These are phyloP conservation scores for Sarcophaga caerulescens DNA, from an alignment of 2,888 invertebrate species.

Conservation along the genomic window DNA sequence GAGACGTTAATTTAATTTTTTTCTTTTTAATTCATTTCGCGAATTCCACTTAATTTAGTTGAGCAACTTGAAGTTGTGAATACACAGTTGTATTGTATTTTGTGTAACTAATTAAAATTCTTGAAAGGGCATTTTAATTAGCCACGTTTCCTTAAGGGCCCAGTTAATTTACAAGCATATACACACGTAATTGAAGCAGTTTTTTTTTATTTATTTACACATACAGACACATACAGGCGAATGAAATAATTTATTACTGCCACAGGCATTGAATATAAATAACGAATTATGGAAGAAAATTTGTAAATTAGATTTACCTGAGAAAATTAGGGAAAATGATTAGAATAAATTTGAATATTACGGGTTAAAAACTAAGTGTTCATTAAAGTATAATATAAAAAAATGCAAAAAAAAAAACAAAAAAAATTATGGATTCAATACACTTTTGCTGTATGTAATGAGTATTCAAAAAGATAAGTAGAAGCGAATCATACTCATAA, in stretches of 20 bases:
- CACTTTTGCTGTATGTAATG: too few relatives aligned
- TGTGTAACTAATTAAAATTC: slow-evolving; percentile 43
- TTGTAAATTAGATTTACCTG: neutral
- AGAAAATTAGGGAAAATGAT: too few relatives aligned
- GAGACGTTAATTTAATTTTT: neutral
- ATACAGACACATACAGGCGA: neutral
- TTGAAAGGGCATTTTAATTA: slow-evolving; percentile 34
- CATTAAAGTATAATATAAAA: too few relatives aligned
- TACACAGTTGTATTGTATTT: neutral
- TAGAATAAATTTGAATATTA: too few relatives aligned
- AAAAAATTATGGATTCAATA: too few relatives aligned
- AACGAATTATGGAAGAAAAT: neutral
- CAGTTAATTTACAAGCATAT: slow-evolving; percentile 9
- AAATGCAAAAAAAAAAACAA: too few relatives aligned
- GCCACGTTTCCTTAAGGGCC: slow-evolving; percentile 23
- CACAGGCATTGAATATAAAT: neutral
- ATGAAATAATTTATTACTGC: neutral
- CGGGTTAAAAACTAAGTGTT: too few relatives aligned
- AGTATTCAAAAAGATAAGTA: too few relatives aligned
- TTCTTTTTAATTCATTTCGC: neutral
- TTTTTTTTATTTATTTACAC: neutral
- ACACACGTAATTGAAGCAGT: neutral
- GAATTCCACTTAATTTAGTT: neutral
- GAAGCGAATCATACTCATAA: too few relatives aligned
- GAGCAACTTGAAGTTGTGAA: neutral